Conservation (phyloP, 2,797 vertebrate genomes). For the Xenentodon cancila region DNA sequence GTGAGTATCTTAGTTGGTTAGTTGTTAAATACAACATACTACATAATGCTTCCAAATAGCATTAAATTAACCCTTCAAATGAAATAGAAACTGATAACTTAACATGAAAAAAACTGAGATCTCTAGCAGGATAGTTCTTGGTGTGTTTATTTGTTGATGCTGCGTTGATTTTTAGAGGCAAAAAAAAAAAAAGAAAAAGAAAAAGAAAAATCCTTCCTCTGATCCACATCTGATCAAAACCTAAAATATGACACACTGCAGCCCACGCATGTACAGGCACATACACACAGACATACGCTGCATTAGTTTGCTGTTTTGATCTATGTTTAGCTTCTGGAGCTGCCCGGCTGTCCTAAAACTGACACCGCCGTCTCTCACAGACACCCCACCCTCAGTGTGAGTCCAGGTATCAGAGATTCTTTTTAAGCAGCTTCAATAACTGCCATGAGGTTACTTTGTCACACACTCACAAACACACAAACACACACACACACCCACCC, state of each 20-base stretch:
- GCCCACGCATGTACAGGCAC: conserved; percentile 9
- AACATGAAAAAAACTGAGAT: conserved; percentile 5
- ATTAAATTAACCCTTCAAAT: no score
- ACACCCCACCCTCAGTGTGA: conserved; percentile 26
- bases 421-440: conserved; percentile 72
- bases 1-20: no score
- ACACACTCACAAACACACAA: conserved; percentile 4
- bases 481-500: conserved; percentile 32
- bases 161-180: conserved; percentile 33
- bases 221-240: conserved; percentile 68
- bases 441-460: conserved; percentile 70
- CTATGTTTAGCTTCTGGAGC: conserved; percentile 67
- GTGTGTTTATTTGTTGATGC: conserved; percentile 47
- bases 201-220: conserved; percentile 22
- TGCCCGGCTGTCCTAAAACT: conserved; percentile 61
- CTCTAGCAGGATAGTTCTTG: conserved; percentile 27
- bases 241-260: conserved; percentile 40
- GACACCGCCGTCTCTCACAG: conserved; percentile 40
- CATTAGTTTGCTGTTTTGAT: conserved; percentile 58
- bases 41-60: no score
- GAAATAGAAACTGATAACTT: no score
- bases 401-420: conserved; percentile 66
- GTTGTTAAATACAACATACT: no score
- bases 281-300: conserved; percentile 14
- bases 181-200: conserved; percentile 1